These are phyloP conservation scores for Caretta caretta DNA, from an alignment of 2,113 vertebrate genomes.

Conservation along the genomic window DNA sequence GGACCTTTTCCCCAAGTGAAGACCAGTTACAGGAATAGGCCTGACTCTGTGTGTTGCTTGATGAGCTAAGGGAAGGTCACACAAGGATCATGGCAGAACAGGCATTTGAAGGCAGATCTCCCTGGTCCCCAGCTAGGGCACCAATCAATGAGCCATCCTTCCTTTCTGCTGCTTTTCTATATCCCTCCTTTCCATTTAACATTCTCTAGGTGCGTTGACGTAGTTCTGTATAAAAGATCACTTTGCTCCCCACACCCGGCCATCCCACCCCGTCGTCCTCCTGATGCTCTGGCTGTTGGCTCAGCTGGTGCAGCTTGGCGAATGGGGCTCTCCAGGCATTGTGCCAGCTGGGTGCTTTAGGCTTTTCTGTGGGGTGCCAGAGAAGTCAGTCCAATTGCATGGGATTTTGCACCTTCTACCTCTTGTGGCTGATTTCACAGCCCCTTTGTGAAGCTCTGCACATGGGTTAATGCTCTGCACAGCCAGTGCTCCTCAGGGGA, in stretches of 20 bases:
- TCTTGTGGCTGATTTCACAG: not conserved
- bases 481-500: not conserved
- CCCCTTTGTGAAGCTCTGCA: not conserved
- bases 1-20: too few species aligned
- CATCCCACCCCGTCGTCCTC: not conserved
- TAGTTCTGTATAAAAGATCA: not conserved
- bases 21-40: too few species aligned
- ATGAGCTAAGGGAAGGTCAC: not conserved
- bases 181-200: not conserved
- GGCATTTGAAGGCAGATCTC: not conserved
- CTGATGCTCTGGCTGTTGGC: too few species aligned
- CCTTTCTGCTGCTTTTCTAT: not conserved
- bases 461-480: not conserved
- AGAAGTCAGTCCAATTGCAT: not conserved
- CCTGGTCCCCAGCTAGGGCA: not conserved
- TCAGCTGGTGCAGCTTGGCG: not conserved
- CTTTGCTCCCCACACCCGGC: not conserved
- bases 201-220: not conserved
- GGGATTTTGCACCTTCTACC: not conserved
- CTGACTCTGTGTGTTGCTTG: too few species aligned
- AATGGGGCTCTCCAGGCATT: too few species aligned
- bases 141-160: not conserved
- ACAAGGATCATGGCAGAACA: not conserved
- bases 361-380: not conserved
- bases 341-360: not conserved